A percentile compares a stretch with the other conserved stretches of the same genome.
phyloP scores from a whole-genome alignment of 2,113 vertebrate genomes.

The Oreotrochilus melanogaster region DNA sequence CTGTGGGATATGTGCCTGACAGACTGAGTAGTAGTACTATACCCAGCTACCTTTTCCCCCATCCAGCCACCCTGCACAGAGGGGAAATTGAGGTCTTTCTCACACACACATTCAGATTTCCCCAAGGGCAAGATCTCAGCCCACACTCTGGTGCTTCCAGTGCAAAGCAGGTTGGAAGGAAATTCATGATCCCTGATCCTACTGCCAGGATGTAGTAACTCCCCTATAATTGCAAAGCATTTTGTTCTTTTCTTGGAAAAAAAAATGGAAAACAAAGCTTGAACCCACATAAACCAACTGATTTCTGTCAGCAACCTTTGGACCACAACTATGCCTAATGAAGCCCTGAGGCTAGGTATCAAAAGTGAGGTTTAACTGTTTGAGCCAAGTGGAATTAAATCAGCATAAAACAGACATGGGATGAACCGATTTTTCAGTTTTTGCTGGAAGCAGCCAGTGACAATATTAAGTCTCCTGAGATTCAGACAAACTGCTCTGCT shows the following conservation, averaged over 20 bases:
- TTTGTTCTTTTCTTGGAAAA: background rate
- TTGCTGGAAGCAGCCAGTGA: background rate
- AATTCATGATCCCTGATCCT: background rate
- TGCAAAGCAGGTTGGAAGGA: background rate
- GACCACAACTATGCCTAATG: background rate
- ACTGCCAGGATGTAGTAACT: background rate
- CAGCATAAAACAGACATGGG: background rate
- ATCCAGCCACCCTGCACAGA: background rate
- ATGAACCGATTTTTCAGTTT: background rate
- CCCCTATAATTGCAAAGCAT: background rate
- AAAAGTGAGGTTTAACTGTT: background rate
- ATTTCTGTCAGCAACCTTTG: background rate
- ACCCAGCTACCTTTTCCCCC: background rate
- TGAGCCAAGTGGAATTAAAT: background rate
- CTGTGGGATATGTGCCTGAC: background rate
- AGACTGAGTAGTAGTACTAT: background rate
- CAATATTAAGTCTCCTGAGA: background rate
- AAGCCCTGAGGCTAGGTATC: background rate
- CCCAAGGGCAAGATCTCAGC: background rate
- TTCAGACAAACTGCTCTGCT: background rate
- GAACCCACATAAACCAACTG: background rate
- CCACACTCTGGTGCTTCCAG: background rate
- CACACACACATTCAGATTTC: background rate
- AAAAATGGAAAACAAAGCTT: background rate
- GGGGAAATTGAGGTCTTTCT: background rate